Evolutionary conservation across 2,888 invertebrate species (phyloP).

Genomic region (Stegophylla sp.): DNA sequence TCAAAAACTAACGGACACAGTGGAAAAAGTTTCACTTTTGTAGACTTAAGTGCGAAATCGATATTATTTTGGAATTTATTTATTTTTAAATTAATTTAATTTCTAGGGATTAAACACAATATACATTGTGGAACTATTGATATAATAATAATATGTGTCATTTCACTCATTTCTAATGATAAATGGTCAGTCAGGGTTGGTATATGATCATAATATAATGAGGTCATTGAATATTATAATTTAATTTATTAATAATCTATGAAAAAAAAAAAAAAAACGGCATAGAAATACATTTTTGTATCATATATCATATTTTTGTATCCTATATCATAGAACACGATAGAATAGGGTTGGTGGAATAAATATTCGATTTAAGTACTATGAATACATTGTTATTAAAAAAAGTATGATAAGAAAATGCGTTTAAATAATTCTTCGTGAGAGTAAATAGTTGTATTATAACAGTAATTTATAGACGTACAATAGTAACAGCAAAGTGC

Average conservation of each 20-base stretch:
- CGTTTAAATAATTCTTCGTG: conserved; percentile 7
- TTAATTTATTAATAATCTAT: no score
- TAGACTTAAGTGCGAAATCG: no score
- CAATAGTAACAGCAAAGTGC: conserved; percentile 17
- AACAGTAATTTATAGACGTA: conserved; percentile 8
- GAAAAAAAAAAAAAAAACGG: conserved; percentile 12
- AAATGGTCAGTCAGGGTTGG: no score
- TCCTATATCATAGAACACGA: neutral
- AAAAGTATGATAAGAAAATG: neutral
- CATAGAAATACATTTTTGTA: conserved; percentile 12
- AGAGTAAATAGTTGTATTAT: neutral
- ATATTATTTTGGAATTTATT: no score
- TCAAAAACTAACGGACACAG: no score
- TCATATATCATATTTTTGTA: conserved; percentile 21
- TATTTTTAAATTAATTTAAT: neutral
- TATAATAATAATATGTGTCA: neutral
- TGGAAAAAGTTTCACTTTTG: no score
- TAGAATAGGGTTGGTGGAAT: conserved; percentile 2
- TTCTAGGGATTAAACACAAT: neutral
- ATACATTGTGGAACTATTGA: neutral
- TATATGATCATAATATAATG: neutral
- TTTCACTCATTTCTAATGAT: neutral
- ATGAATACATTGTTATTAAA: neutral
- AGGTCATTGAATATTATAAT: neutral
- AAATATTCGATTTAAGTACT: conserved; percentile 18